Evolutionary conservation across 2,797 vertebrate species (phyloP).

Genomic region (Lithobates sylvaticus): DNA sequence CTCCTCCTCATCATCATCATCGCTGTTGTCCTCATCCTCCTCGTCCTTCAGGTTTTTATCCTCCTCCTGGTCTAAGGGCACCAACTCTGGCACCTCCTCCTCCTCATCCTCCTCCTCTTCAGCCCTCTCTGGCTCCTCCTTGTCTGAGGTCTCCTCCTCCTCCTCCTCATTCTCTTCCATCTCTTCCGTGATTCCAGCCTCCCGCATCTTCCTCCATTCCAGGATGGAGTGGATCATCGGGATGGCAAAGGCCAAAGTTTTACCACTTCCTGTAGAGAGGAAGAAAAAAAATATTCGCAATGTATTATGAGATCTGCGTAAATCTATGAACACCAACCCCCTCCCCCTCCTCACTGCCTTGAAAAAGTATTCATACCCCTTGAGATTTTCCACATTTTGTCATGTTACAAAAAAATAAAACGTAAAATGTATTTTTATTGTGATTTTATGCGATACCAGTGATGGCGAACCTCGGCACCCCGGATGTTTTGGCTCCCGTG

Average conservation of each 20-base stretch:
- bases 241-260: constrained; percentile 95
- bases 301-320: background rate
- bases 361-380: no score
- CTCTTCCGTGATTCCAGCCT: constrained; percentile 29
- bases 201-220: constrained; percentile 80
- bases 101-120: background rate
- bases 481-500: no score
- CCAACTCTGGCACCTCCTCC: constrained; percentile 49
- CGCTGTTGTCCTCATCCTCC: constrained; percentile 20
- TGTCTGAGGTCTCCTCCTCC: no score
- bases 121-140: no score
- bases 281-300: background rate
- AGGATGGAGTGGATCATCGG: constrained; percentile 94
- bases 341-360: no score
- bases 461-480: no score
- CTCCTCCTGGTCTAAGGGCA: constrained; percentile 32
- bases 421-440: no score
- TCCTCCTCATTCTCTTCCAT: background rate
- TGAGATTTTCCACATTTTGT: no score
- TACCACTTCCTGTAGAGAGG: constrained; percentile 88
- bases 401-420: no score
- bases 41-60: background rate
- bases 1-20: constrained; percentile 37
- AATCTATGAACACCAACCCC: no score
- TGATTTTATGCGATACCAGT: no score